A percentile compares a stretch with the other conserved stretches of the same genome.
These are phyloP conservation scores for Podargus strigoides DNA, from an alignment of 2,797 vertebrate species.

Conservation along the genomic window DNA sequence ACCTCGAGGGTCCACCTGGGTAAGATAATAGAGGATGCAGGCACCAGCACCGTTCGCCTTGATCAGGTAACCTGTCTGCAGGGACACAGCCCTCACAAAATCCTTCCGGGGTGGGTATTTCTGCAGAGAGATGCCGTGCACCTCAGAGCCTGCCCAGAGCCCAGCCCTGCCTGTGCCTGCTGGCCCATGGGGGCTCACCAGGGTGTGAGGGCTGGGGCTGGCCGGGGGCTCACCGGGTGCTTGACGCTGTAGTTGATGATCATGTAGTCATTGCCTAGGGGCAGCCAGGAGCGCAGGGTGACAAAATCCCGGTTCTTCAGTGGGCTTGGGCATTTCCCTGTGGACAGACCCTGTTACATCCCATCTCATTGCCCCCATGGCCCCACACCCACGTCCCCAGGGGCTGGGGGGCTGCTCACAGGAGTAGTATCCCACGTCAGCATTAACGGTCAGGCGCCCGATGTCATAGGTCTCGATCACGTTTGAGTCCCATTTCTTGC, in stretches of 20 bases:
- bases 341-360: not conserved
- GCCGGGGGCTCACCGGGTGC: slow-evolving; percentile 76
- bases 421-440: slow-evolving; percentile 86
- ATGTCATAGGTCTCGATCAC: slow-evolving; percentile 89
- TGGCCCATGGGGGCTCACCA: no score
- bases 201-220: not conserved
- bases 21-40: slow-evolving; percentile 86
- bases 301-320: slow-evolving; percentile 90
- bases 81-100: slow-evolving; percentile 85
- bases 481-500: slow-evolving; percentile 84
- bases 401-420: slow-evolving; percentile 74
- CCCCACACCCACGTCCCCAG: accelerated
- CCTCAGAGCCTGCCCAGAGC: not conserved
- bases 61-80: slow-evolving; percentile 88
- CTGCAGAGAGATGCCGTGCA: slow-evolving; percentile 45
- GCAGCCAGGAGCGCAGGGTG: slow-evolving; percentile 87
- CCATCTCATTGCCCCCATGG: accelerated
- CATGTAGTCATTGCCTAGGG: slow-evolving; percentile 85
- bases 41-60: slow-evolving; percentile 76
- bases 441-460: slow-evolving; percentile 81
- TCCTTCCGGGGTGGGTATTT: slow-evolving; percentile 87
- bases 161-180: not conserved
- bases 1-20: slow-evolving; percentile 88
- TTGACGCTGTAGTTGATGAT: slow-evolving; percentile 93
- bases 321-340: slow-evolving; percentile 85